Evolutionary conservation across 2,797 vertebrate genomes (phyloP).

Genomic region (Microcaecilia unicolor): DNA sequence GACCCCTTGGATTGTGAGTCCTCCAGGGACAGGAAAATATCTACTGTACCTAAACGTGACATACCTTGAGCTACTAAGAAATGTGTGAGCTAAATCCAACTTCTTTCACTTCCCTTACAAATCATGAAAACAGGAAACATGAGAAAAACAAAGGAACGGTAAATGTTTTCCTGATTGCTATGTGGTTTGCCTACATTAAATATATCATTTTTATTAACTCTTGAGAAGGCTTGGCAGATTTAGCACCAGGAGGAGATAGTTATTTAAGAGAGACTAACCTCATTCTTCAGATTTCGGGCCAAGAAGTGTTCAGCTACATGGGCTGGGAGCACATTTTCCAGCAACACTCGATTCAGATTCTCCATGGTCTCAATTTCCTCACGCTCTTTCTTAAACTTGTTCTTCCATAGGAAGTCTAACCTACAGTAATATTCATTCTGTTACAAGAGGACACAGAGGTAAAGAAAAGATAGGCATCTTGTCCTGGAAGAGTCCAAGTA

Average conservation of each 20-base stretch:
- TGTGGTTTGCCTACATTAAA: no score
- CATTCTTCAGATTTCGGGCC: constrained; percentile 91
- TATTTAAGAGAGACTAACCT: constrained; percentile 56
- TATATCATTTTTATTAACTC: no score
- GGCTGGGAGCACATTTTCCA: constrained; percentile 91
- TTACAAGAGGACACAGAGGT: constrained; percentile 91
- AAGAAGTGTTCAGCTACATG: constrained; percentile 94
- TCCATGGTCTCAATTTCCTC: constrained; percentile 99
- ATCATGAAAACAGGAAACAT: no score
- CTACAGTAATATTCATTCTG: constrained; percentile 80
- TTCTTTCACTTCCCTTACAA: no score
- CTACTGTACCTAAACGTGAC: no score
- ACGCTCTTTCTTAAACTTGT: constrained; percentile 97
- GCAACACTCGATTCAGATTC: constrained; percentile 88
- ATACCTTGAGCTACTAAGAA: no score
- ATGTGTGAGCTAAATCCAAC: no score
- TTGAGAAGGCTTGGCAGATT: not conserved
- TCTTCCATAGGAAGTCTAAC: constrained; percentile 98
- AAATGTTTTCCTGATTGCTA: no score
- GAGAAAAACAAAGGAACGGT: no score
- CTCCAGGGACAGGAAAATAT: no score
- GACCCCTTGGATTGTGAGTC: no score
- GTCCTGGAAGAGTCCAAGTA: constrained; percentile 49
- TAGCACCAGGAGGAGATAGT: constrained; percentile 5
- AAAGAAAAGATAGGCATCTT: constrained; percentile 87